Percentiles rank a stretch among this genome's conserved stretches.
Conservation (phyloP, 1,140 invertebrate genomes). For the Drosophila sp. region DNA sequence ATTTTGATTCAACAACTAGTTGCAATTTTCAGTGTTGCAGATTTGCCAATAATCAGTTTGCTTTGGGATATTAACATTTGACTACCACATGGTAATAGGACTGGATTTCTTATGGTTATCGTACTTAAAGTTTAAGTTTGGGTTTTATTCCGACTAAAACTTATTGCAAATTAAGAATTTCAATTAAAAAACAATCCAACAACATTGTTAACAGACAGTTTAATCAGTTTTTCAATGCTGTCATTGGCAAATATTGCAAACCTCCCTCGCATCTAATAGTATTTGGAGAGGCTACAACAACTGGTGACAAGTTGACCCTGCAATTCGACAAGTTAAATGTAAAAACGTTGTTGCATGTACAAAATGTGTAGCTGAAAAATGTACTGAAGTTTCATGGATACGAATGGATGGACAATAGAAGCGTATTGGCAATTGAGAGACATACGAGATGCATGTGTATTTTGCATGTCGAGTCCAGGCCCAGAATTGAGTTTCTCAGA, state of each 20-base stretch:
- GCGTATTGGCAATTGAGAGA: neutral
- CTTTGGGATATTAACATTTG: neutral
- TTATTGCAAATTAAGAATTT: too few species aligned
- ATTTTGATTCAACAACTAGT: neutral
- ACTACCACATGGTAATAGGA: neutral
- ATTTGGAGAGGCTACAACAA: constrained; percentile 21
- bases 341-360: constrained; percentile 21
- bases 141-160: too few species aligned
- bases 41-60: neutral
- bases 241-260: neutral
- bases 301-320: constrained; percentile 30
- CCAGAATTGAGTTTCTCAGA: neutral
- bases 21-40: constrained; percentile 2
- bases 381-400: constrained; percentile 1
- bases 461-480: neutral
- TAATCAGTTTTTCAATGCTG: neutral
- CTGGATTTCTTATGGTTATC: too few species aligned
- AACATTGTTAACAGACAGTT: neutral
- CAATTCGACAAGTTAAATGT: constrained; percentile 25
- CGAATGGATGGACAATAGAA: neutral
- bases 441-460: neutral
- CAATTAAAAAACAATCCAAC: too few species aligned
- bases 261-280: constrained; percentile 11
- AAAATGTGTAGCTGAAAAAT: constrained; percentile 19
- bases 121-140: too few species aligned